A percentile compares a stretch with the other conserved stretches of the same genome.
Evolutionary conservation across 2,888 invertebrate species (phyloP).

Genomic region (Aspidiotus destructor): DNA sequence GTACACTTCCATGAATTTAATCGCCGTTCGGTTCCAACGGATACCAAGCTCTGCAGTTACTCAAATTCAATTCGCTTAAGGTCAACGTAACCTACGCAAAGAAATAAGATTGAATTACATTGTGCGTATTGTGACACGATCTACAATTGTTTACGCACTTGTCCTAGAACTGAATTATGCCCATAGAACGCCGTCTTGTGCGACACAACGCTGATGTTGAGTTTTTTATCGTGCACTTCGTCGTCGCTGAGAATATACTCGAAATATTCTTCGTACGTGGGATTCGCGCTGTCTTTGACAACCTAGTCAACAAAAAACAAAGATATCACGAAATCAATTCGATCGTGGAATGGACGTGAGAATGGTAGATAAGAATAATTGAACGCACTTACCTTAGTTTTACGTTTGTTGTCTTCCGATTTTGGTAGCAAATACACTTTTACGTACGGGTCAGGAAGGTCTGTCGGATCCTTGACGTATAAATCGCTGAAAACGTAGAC

Average conservation of each 20-base stretch:
- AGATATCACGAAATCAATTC: neutral
- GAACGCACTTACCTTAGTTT: constrained; percentile 34
- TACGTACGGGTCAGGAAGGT: constrained; percentile 82
- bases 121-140: no score
- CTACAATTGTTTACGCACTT: constrained; percentile 5
- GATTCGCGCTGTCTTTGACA: constrained; percentile 81
- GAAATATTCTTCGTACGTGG: constrained; percentile 81
- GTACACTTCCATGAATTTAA: neutral
- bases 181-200: constrained; percentile 57
- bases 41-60: constrained; percentile 21
- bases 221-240: constrained; percentile 63
- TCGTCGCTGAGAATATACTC: constrained; percentile 76
- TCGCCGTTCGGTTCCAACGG: constrained; percentile 21
- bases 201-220: constrained; percentile 80
- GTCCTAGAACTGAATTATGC: constrained; percentile 17
- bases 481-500: constrained; percentile 53
- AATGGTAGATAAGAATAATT: neutral
- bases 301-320: constrained; percentile 44
- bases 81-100: constrained; percentile 13
- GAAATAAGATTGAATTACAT: neutral
- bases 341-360: neutral
- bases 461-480: constrained; percentile 67
- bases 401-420: constrained; percentile 71
- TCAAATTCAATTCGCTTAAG: constrained; percentile 14
- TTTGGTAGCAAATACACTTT: constrained; percentile 77